Base-by-base conservation (phyloP, 2,888 invertebrate genomes). In the Nomada fucata region DNA sequence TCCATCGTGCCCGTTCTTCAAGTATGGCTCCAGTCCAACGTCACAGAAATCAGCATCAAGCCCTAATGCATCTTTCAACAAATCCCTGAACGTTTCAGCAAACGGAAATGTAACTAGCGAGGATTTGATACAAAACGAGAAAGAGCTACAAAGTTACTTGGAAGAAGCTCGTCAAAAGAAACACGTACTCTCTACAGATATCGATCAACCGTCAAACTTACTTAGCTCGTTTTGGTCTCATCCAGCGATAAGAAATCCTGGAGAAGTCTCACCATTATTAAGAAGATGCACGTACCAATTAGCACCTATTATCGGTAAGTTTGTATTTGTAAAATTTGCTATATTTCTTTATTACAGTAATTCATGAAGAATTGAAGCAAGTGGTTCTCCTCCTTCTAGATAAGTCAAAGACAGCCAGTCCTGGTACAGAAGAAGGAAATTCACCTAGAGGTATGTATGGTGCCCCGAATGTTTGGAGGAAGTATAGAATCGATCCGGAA, bases 401-500 rank as follows among this genome's bases (percentile, higher is more conserved):
- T 76, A 92, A 93, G 79, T 91, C 93, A 2, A 93, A 93, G 84
- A 92, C 94, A n/a, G 89, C 94, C 0, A 94, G 93, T 79, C 92
- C 93, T 18, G 93, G 93, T 59, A 87, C 92, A 11, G 94, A 94
- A 89, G 94, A 94, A 88, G 94, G 93, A 75, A 93, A 91, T 75
- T 94, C 94, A n/a, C 94, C 94, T 5, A 92, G 94, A 69, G 93
- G 94, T 36, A 91, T 93, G 23, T 94, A 94, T 70, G 93, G 94
- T 23, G 89, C 90, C 42, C 93, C 94, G 79, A 94, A 94, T 88
- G 94, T 95, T 75, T 96, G 96, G 96, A 94, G 95, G 79, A 95
- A 95, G 65, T 95, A 96, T 83, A 95, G 95, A 90, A 94, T 97
- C 5, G 95, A 96, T 92, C 96, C 96, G 29, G 95, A 95, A 77